These are phyloP conservation scores for Bungarus multicinctus DNA, from an alignment of 2,113 vertebrate species.

Conservation along the genomic window DNA sequence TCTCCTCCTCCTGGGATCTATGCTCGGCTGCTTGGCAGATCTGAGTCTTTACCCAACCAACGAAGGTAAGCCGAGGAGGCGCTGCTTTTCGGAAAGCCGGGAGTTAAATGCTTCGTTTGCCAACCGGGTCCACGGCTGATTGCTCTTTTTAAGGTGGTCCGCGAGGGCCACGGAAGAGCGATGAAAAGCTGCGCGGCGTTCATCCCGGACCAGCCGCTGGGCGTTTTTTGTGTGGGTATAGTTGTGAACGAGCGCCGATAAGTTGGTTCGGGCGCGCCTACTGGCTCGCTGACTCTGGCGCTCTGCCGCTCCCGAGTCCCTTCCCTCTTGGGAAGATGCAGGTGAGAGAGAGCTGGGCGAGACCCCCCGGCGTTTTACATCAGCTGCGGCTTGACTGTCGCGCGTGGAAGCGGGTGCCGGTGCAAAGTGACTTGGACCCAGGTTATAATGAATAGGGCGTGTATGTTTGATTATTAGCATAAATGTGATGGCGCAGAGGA, in stretches of 20 bases:
- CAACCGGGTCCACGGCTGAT: not conserved
- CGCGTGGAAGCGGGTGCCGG: not conserved
- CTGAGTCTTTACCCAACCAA: constrained; percentile 79
- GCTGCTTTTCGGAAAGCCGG: not conserved
- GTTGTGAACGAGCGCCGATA: not conserved
- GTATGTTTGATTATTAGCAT: not conserved
- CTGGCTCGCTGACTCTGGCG: not conserved
- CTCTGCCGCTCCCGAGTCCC: not conserved
- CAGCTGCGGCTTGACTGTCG: not conserved
- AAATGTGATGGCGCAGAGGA: not conserved
- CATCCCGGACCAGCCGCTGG: not conserved
- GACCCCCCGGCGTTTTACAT: not conserved
- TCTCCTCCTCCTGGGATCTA: constrained; percentile 60
- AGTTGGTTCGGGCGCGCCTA: not conserved
- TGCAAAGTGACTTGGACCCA: constrained; percentile 17
- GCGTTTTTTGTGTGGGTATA: not conserved
- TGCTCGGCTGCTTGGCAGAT: constrained; percentile 65
- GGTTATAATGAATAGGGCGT: constrained; percentile 20
- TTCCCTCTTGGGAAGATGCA: not conserved
- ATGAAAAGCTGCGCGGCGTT: not conserved
- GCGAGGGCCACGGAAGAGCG: not conserved
- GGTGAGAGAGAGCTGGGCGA: not conserved
- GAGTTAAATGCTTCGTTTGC: not conserved
- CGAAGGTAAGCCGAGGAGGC: constrained; percentile 82
- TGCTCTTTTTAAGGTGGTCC: not conserved